Base-by-base conservation (phyloP, 2,113 vertebrate genomes). In the Aegithalos caudatus region DNA sequence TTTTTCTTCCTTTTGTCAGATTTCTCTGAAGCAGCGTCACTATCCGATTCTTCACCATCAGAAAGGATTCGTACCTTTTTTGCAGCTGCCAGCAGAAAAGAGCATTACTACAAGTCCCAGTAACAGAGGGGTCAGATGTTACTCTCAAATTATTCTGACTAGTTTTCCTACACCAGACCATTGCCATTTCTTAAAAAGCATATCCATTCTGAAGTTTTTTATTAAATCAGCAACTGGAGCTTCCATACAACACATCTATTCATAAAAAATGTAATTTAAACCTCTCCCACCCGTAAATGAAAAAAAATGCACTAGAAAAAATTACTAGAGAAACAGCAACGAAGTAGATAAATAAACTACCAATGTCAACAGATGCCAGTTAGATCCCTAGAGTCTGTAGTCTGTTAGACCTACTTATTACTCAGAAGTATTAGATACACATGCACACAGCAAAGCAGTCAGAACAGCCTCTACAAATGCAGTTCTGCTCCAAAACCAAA, bases 61-160 rank as follows among this genome's bases (percentile, higher is more conserved):
- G 99, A 99, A 83, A 99, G 96, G 8, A 99, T 96, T 19, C 99
- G 98, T 47, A 98, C 99, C 97, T 98, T 99, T 97, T 99, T 99
- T 44, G 92, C 95, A 27, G 95, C 98, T 98, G 93, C n/a, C 45
- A 95, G 95, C 53, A 96, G 85, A 96, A 80, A 87, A 37, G 4
- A 81, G 25, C 20, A 35, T 95, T 97, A 90, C 53, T 48, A 35
- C 47, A 22, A 1, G 15, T 50, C 42, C 79, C 33, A 60, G 33
- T n/a, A 66, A 90, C 15, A 77, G 18, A 93, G 35, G 6, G 10
- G 12, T 58, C 50, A 88, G 79, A 18, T 20, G 24, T 19, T 40
- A 58, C 31, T 44, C 61, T 77, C 35, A 25, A 82, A 35, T n/a
- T 74, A 40, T 12, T 60, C 37, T 51, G 25, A 67, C 35, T 11